Evolutionary conservation across 2,888 invertebrate species (phyloP).

Genomic region (Mactromeris polynyma): DNA sequence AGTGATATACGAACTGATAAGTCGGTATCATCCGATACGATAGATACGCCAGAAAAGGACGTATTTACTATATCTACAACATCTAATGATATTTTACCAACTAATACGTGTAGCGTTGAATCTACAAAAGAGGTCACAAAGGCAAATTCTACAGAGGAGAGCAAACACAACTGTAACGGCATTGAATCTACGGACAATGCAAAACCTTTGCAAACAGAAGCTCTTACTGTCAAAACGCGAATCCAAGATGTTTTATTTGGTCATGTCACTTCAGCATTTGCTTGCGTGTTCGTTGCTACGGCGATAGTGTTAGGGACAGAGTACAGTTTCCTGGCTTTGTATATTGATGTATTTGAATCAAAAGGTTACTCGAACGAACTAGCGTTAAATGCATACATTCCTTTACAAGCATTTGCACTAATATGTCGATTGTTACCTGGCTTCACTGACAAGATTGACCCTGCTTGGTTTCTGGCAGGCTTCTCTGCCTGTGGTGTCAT

Average conservation of each 20-base stretch:
- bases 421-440: not conserved
- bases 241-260: not conserved
- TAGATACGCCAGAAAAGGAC: not conserved
- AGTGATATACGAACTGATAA: not conserved
- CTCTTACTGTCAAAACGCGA: too few relatives aligned
- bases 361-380: not conserved
- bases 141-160: too few relatives aligned
- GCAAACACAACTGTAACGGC: not conserved
- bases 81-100: not conserved
- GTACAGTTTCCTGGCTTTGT: not conserved
- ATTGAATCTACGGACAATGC: not conserved
- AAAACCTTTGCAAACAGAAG: not conserved
- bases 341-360: slow-evolving; percentile 17
- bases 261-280: not conserved
- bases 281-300: not conserved
- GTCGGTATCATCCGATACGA: not conserved
- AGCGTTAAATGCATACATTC: not conserved
- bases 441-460: not conserved
- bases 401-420: not conserved
- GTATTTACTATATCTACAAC: too few relatives aligned
- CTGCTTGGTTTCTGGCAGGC: not conserved
- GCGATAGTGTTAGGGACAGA: not conserved
- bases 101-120: not conserved
- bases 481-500: not conserved
- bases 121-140: not conserved